Conservation (phyloP, 2,113 vertebrate genomes). For the Rana temporaria region DNA sequence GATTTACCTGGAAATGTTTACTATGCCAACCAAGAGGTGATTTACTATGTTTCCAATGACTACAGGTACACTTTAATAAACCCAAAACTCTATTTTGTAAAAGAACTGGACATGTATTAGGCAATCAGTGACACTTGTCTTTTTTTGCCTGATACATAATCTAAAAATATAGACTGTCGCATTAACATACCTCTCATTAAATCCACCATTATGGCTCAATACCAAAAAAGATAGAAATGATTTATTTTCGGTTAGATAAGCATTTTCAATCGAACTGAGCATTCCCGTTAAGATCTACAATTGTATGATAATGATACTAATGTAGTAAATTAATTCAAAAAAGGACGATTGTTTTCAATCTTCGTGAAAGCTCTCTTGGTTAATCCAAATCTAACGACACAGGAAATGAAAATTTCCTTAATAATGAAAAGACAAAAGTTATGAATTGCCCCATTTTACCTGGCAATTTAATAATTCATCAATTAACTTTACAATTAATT, state of each 20-base stretch:
- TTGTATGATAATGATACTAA: conserved; percentile 59
- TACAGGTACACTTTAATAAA: no score
- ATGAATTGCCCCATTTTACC: conserved; percentile 88
- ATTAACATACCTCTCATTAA: conserved; percentile 27
- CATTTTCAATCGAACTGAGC: conserved; percentile 1
- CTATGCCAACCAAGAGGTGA: no score
- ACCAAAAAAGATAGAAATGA: conserved; percentile 6
- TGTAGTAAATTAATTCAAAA: conserved; percentile 70
- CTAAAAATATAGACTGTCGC: not conserved
- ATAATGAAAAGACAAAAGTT: conserved; percentile 75
- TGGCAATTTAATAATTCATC: conserved; percentile 92
- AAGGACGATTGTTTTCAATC: conserved; percentile 78
- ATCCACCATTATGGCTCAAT: not conserved
- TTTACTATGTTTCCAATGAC: no score
- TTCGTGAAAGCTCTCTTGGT: conserved; percentile 73
- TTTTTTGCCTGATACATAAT: not conserved
- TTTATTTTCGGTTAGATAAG: conserved; percentile 13
- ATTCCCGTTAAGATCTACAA: conserved; percentile 11
- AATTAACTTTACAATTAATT: conserved; percentile 94
- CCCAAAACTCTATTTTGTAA: no score
- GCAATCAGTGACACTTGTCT: not conserved
- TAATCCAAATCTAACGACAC: conserved; percentile 80
- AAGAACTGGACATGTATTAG: no score
- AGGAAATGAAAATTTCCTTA: conserved; percentile 83
- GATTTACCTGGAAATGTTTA: no score